Evolutionary conservation across 2,113 vertebrate genomes (phyloP).

Genomic region (Tiliqua scincoides): DNA sequence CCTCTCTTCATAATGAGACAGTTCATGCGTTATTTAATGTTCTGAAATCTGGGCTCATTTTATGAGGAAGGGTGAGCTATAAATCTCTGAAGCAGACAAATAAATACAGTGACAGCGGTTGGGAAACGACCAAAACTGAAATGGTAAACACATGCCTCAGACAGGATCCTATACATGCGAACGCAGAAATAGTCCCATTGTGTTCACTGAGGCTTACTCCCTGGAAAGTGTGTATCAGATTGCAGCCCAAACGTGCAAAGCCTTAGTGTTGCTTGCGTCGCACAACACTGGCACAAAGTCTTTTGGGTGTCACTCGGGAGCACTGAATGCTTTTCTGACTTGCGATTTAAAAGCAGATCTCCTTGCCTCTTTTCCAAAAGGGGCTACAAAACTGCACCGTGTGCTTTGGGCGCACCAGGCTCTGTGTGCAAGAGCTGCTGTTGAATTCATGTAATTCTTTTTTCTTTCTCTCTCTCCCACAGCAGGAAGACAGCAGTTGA

Average conservation of each 20-base stretch:
- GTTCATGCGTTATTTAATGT: too few relatives aligned
- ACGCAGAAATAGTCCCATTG: too few relatives aligned
- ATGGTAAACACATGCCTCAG: not conserved
- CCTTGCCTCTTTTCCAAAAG: not conserved
- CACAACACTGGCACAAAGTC: not conserved
- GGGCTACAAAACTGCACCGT: not conserved
- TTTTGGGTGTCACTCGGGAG: not conserved
- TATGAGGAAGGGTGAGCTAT: too few relatives aligned
- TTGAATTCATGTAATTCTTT: not conserved
- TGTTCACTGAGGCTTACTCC: too few relatives aligned
- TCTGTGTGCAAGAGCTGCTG: not conserved
- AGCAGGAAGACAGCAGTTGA: conserved; percentile 43
- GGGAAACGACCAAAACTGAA: not conserved
- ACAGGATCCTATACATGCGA: too few relatives aligned
- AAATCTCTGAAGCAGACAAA: too few relatives aligned
- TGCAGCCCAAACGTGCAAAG: not conserved
- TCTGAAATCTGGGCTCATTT: too few relatives aligned
- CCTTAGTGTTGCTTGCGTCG: too few relatives aligned
- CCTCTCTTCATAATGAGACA: too few relatives aligned
- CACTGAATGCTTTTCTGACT: not conserved
- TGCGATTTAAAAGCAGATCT: not conserved
- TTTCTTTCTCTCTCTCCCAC: conserved; percentile 7
- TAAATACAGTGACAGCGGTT: not conserved
- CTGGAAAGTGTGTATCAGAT: too few relatives aligned
- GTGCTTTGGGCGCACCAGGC: too few relatives aligned